Conservation (phyloP, 2,888 invertebrate genomes). For the Limenitis arthemis region DNA sequence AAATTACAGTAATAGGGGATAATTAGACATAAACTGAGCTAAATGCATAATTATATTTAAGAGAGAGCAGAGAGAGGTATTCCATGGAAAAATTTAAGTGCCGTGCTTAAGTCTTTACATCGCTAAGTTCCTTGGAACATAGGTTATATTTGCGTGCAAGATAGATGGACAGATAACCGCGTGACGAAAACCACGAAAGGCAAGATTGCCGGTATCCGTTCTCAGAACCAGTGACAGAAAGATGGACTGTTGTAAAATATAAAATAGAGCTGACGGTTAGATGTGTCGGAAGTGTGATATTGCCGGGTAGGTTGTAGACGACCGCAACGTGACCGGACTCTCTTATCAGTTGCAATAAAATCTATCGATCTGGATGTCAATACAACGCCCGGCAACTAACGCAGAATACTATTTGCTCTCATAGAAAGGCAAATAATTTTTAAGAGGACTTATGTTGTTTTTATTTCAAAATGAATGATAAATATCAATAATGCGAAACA, state of each 20-base stretch:
- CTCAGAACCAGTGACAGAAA: conserved; percentile 42
- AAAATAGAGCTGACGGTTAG: conserved; percentile 25
- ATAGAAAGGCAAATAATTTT: neutral
- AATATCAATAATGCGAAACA: too few species aligned
- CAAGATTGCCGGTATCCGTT: conserved; percentile 45
- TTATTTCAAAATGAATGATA: neutral
- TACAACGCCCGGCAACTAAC: conserved; percentile 9
- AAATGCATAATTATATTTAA: too few species aligned
- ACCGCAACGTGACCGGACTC: conserved; percentile 21
- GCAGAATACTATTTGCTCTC: neutral
- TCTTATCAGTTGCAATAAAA: conserved; percentile 12
- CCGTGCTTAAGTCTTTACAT: neutral
- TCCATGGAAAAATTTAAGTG: neutral
- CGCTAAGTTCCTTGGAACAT: neutral
- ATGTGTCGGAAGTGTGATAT: conserved; percentile 27
- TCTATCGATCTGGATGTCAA: conserved; percentile 14
- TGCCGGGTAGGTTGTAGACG: conserved; percentile 11
- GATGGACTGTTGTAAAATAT: conserved; percentile 38
- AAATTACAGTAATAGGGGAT: too few species aligned
- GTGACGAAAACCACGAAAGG: conserved; percentile 22
- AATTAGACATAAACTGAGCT: too few species aligned
- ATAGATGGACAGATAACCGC: conserved; percentile 5
- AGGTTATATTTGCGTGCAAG: neutral
- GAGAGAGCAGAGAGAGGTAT: too few species aligned
- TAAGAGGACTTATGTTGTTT: neutral